Evolutionary conservation across 1,140 invertebrate genomes (phyloP).

Genomic region (Microplitis demolitor): DNA sequence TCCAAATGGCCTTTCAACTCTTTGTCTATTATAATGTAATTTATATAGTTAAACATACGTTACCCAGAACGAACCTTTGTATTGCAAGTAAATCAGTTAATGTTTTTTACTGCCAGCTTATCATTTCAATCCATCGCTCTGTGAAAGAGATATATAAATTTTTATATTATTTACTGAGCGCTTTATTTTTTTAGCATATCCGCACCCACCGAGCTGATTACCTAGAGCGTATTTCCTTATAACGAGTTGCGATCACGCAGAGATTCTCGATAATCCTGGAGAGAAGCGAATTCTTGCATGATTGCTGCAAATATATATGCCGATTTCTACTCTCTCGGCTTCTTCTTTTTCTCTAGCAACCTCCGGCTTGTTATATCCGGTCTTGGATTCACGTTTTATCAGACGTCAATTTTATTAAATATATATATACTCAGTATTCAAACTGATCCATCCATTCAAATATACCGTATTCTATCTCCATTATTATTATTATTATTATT

Average conservation of each 20-base stretch:
- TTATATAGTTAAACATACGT: too few relatives aligned
- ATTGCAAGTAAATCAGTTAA: too few relatives aligned
- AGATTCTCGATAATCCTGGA: constrained; percentile 21
- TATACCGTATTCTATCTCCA: not conserved
- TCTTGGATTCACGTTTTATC: constrained; percentile 1
- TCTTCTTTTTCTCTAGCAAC: not conserved
- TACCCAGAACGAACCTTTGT: not conserved
- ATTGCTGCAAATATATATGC: constrained; percentile 18
- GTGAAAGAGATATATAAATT: not conserved
- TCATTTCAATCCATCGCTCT: not conserved
- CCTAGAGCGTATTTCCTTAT: constrained; percentile 17
- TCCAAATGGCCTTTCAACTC: too few relatives aligned
- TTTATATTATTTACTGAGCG: not conserved
- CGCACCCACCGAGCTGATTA: constrained; percentile 7
- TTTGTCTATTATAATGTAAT: too few relatives aligned
- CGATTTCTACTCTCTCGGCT: not conserved
- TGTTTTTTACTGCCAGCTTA: not conserved
- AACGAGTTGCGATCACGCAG: constrained; percentile 23
- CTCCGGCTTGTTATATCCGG: constrained; percentile 20
- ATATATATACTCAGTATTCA: not conserved
- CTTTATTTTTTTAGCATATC: not conserved
- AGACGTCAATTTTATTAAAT: constrained; percentile 8
- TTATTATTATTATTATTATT: not conserved
- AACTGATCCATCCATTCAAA: not conserved
- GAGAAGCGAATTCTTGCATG: constrained; percentile 21